Evolutionary conservation across 2,888 invertebrate species (phyloP).

Genomic region (Automeris io): DNA sequence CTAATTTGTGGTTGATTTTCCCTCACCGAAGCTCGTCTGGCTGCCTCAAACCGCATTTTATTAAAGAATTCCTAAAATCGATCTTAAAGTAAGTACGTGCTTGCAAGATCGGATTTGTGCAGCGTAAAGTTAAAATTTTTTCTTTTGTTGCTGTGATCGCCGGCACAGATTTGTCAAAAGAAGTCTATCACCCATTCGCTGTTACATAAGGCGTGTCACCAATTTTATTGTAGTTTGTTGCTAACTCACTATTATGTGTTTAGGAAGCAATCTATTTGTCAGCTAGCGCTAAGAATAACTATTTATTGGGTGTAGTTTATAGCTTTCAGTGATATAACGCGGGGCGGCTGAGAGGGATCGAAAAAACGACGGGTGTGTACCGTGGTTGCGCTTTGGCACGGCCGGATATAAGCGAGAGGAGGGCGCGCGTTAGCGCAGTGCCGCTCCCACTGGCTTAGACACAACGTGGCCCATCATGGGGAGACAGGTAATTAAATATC

Average conservation of each 20-base stretch:
- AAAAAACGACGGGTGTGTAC: conserved; percentile 24
- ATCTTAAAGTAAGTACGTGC: neutral
- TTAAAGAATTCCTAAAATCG: neutral
- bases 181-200: conserved; percentile 21
- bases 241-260: conserved; percentile 3
- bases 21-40: conserved; percentile 15
- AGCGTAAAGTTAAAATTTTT: conserved; percentile 19
- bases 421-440: conserved; percentile 52
- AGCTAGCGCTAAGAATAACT: conserved; percentile 23
- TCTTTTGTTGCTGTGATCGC: conserved; percentile 13
- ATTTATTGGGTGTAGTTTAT: conserved; percentile 11
- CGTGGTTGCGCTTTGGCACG: conserved; percentile 28
- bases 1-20: conserved; percentile 12
- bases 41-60: neutral
- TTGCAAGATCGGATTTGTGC: conserved; percentile 8
- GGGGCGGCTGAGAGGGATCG: conserved; percentile 25
- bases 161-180: neutral
- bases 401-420: conserved; percentile 47
- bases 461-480: conserved; percentile 51
- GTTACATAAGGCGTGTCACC: conserved; percentile 25
- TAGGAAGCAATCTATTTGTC: conserved; percentile 33
- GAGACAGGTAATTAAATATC: conserved; percentile 57
- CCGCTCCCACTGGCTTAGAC: conserved; percentile 48
- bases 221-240: conserved; percentile 20
- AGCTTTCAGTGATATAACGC: conserved; percentile 41